A percentile compares a stretch with the other conserved stretches of the same genome.
Evolutionary conservation across 2,888 invertebrate species (phyloP).

Genomic region (Chironomus tentans): DNA sequence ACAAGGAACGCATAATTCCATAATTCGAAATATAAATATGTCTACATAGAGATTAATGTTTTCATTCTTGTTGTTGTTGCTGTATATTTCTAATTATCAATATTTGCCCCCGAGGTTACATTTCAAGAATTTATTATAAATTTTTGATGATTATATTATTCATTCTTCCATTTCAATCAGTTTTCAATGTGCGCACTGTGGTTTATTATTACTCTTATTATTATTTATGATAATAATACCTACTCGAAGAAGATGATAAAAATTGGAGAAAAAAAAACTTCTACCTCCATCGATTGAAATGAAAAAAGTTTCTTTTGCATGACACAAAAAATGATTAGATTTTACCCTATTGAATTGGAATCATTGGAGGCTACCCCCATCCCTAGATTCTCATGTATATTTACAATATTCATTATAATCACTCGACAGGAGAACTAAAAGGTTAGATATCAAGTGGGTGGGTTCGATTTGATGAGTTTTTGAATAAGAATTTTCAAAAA

Average conservation of each 20-base stretch:
- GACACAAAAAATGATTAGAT: no score
- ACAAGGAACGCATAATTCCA: no score
- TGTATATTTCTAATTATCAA: constrained; percentile 26
- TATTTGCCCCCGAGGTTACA: constrained; percentile 25
- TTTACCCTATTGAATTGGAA: no score
- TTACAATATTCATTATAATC: no score
- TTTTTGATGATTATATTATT: constrained; percentile 14
- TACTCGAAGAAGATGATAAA: neutral
- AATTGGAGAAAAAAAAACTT: no score
- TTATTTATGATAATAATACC: neutral
- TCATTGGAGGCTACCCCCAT: no score
- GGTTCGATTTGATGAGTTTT: no score
- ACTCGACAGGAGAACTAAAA: no score
- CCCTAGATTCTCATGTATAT: no score
- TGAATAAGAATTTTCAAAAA: neutral
- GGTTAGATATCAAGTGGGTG: no score
- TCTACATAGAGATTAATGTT: constrained; percentile 11
- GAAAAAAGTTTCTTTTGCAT: neutral
- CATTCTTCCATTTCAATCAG: no score
- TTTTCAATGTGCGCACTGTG: neutral
- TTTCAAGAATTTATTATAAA: constrained; percentile 11
- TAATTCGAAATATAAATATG: neutral
- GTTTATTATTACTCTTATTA: neutral
- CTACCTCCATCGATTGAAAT: neutral
- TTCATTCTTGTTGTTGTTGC: neutral